These are phyloP conservation scores for Paedocypris sp. DNA, from an alignment of 2,113 vertebrate genomes.

Conservation along the genomic window DNA sequence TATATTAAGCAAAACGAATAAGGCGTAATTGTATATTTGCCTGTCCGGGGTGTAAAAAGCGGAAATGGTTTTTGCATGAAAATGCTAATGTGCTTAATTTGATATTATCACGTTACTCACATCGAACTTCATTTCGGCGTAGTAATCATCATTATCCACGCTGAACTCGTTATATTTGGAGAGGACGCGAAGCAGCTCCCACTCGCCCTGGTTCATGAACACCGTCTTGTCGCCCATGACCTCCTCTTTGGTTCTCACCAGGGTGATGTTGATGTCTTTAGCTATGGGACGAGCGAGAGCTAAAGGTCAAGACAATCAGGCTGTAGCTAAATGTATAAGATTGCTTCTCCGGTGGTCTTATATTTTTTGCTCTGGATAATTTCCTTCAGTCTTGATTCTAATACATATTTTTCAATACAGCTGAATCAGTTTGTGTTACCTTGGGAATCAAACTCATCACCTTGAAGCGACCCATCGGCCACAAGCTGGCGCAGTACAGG, in stretches of 20 bases:
- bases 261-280: slow-evolving; percentile 87
- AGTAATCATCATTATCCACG: slow-evolving; percentile 67
- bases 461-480: no score
- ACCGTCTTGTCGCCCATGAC: slow-evolving; percentile 76
- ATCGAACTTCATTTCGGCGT: slow-evolving; percentile 90
- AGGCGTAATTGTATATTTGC: no score
- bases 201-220: slow-evolving; percentile 97
- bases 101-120: slow-evolving; percentile 58
- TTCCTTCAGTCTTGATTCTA: no score
- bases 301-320: slow-evolving; percentile 26
- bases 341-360: no score
- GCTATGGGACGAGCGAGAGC: slow-evolving; percentile 54
- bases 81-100: neutral
- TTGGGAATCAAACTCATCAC: neutral
- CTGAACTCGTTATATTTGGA: slow-evolving; percentile 77
- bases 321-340: neutral
- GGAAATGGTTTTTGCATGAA: neutral
- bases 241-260: slow-evolving; percentile 78
- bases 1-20: neutral
- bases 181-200: slow-evolving; percentile 88
- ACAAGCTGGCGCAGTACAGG: no score
- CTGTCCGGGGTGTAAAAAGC: neutral
- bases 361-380: no score
- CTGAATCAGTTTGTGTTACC: neutral
- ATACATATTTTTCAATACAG: neutral